Base-by-base conservation (phyloP, 1,140 invertebrate genomes). In the Drosophila bocki region DNA sequence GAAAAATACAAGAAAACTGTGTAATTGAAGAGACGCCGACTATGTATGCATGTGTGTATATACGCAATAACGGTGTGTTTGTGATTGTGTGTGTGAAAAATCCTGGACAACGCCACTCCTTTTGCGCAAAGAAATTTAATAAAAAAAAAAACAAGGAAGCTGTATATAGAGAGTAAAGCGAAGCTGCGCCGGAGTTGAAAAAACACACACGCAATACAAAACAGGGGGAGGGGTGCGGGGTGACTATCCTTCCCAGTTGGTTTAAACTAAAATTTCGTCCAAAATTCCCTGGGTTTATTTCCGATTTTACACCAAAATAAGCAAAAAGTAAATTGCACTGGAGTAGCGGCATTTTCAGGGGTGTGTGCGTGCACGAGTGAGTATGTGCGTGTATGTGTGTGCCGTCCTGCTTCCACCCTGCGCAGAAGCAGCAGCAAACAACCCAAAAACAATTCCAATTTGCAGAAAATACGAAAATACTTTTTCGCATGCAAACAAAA, bases 161-260 rank as follows among this genome's bases (percentile, higher is more conserved):
- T 61, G 69, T 67, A 64, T 59, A 57, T 56, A 80, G 60, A 65
- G 75, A 75, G 59, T 56, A 71, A 50, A 80, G 47, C 47, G 78
- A 85, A 67, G 79, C 80, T 88, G 84, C 84, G 80, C 84, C 80
- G 80, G 78, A 88, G 84, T 88, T 80, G 68, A 77, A 71, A 82
- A 70, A 69, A 69, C 35, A 75, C n/a, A 54, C 45, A 78, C 76
- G 75, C 35, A 60, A 69, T 59, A 63, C 37, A 61, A 48, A 58
- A 47, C 3, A 26, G 26, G 57, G 48, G 39, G 22, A 53, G 56
- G 41, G 54, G 53, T 47, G 62, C 26, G 56, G 56, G 39, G 22
- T 57, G 15, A 33, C 12, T 17, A 33, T 6, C 8, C 32, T 9
- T 13, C 12, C 48, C 9, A 12, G n/a, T 26, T 7, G n/a, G 32